Evolutionary conservation across 1,140 invertebrate species (phyloP).

Genomic region (Drosophila tropicalis): DNA sequence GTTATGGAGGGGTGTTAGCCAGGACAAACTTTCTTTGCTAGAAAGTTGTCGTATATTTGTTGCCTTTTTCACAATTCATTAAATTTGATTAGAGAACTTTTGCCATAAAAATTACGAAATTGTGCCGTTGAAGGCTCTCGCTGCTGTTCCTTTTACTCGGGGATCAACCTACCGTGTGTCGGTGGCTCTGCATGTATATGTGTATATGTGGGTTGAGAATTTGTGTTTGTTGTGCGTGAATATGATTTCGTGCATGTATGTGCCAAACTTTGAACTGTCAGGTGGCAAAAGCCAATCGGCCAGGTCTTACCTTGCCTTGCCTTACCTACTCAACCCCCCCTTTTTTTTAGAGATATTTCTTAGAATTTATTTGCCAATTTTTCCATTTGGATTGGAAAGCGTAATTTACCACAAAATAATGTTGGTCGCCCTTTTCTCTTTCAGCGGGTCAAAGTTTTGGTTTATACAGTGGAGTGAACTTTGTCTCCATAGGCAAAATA

Average conservation of each 20-base stretch:
- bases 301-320: conserved; percentile 33
- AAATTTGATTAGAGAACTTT: conserved; percentile 82
- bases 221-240: conserved; percentile 80
- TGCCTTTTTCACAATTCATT: conserved; percentile 82
- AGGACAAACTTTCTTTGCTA: conserved; percentile 72
- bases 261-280: conserved; percentile 73
- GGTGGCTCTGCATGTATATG: conserved; percentile 15
- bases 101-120: conserved; percentile 82
- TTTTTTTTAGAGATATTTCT: neutral
- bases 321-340: neutral
- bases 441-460: conserved; percentile 36
- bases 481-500: conserved; percentile 38
- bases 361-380: conserved; percentile 60
- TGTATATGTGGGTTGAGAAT: conserved; percentile 55
- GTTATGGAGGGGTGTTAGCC: neutral
- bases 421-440: neutral
- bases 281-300: conserved; percentile 77
- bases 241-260: conserved; percentile 74
- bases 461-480: conserved; percentile 3
- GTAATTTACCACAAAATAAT: neutral
- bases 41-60: conserved; percentile 81
- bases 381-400: neutral
- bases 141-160: conserved; percentile 38
- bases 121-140: conserved; percentile 77
- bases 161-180: conserved; percentile 37